Evolutionary conservation across 2,113 vertebrate genomes (phyloP).

Genomic region (Anguilla rostrata): DNA sequence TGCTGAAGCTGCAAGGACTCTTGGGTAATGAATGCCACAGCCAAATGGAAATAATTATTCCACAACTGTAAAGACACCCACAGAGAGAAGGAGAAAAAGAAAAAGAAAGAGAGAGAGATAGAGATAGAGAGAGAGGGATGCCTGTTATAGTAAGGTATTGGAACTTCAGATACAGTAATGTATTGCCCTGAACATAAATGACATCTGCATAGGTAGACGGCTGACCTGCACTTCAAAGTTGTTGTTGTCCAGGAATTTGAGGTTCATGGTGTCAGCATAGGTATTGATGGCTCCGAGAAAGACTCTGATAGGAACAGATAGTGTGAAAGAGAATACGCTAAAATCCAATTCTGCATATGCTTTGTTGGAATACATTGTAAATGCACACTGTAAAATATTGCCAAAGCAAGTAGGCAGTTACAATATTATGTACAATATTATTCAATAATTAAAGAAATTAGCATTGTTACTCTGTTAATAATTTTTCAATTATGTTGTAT

Average conservation of each 20-base stretch:
- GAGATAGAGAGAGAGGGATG: not conserved
- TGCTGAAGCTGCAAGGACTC: slow-evolving; percentile 96
- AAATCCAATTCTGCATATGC: not conserved
- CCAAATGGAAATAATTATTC: slow-evolving; percentile 99
- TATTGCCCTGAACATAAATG: not conserved
- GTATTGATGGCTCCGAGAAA: slow-evolving; percentile 96
- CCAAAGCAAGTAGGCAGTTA: not conserved
- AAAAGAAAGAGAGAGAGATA: slow-evolving; percentile 15
- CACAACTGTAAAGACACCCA: slow-evolving; percentile 80
- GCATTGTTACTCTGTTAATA: not conserved
- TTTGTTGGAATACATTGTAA: not conserved
- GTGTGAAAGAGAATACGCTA: not conserved
- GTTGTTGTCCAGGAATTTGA: slow-evolving; percentile 90
- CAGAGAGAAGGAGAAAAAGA: not conserved
- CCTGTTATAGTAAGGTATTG: not conserved
- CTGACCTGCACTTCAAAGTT: slow-evolving; percentile 94
- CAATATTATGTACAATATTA: not conserved
- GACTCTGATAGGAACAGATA: slow-evolving; percentile 67
- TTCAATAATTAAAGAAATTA: not conserved
- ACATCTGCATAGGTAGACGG: not conserved
- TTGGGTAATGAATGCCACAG: slow-evolving; percentile 97
- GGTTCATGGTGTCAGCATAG: slow-evolving; percentile 95
- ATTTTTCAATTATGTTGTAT: not conserved
- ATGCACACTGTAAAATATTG: not conserved
- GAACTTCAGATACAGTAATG: not conserved